Conservation (phyloP, 2,888 invertebrate species). For the Aromia moschata region DNA sequence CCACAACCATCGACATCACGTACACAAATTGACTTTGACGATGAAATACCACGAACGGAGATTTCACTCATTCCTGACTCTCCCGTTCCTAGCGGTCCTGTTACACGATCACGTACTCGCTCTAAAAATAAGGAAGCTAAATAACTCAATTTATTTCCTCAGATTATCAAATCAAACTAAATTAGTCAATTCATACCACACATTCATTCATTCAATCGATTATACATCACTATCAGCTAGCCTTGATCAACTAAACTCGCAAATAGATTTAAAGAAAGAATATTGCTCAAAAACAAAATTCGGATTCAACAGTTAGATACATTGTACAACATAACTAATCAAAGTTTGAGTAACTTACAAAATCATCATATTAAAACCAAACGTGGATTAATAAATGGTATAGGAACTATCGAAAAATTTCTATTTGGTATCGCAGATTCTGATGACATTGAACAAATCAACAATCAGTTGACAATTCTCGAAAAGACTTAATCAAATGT, state of each 20-base stretch:
- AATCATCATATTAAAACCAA: not conserved
- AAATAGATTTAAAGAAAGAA: not conserved
- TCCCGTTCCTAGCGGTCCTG: not conserved
- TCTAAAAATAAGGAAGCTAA: not conserved
- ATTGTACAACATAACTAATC: not conserved
- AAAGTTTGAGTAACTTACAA: not conserved
- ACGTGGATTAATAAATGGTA: not conserved
- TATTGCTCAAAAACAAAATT: not conserved
- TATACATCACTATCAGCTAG: not conserved
- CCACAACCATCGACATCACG: not conserved
- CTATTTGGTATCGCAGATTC: not conserved
- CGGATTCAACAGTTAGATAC: not conserved
- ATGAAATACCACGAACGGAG: not conserved
- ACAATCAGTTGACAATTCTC: not conserved
- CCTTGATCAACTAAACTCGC: not conserved
- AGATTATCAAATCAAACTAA: not conserved
- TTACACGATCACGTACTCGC: not conserved
- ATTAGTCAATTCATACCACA: not conserved
- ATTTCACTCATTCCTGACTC: not conserved
- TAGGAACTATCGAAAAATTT: not conserved
- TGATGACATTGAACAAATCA: not conserved
- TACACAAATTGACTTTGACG: not conserved
- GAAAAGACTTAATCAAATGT: not conserved
- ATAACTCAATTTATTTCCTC: not conserved
- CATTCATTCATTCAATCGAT: not conserved